phyloP scores from a whole-genome alignment of 1,140 invertebrate species.

The Zaprionus capensis region DNA sequence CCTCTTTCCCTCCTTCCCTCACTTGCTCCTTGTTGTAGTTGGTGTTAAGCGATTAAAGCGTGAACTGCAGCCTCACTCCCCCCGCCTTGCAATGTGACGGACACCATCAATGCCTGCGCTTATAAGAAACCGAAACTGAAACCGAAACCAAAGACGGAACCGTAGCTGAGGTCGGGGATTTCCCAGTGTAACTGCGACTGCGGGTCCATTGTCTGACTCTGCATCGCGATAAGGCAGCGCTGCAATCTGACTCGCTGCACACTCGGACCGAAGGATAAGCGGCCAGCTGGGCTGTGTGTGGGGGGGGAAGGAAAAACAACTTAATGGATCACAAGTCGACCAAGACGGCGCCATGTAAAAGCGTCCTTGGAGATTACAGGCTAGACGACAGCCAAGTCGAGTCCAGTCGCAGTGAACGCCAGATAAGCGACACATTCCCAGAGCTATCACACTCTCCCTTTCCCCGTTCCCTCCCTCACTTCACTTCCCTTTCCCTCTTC shows the following conservation, averaged over 20 bases:
- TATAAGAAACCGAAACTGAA: conserved; percentile 34
- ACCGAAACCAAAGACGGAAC: not conserved
- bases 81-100: conserved; percentile 58
- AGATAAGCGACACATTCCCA: conserved; percentile 33
- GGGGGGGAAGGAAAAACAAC: not conserved
- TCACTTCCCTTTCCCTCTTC: not conserved
- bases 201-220: conserved; percentile 61
- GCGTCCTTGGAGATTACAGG: conserved; percentile 67
- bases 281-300: not conserved
- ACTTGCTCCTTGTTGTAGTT: not conserved
- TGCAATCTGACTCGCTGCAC: conserved; percentile 29
- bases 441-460: not conserved
- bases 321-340: conserved; percentile 57
- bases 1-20: conserved; percentile 6
- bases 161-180: not conserved
- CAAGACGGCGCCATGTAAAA: conserved; percentile 40
- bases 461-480: not conserved
- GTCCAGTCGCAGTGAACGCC: conserved; percentile 40
- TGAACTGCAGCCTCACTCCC: conserved; percentile 47
- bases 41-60: conserved; percentile 58
- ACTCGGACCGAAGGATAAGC: not conserved
- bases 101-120: conserved; percentile 31
- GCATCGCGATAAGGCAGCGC: conserved; percentile 59
- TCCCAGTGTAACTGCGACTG: not conserved
- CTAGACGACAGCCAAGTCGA: conserved; percentile 49